Evolutionary conservation across 2,888 invertebrate species (phyloP).

Genomic region (Mylabris sibirica): DNA sequence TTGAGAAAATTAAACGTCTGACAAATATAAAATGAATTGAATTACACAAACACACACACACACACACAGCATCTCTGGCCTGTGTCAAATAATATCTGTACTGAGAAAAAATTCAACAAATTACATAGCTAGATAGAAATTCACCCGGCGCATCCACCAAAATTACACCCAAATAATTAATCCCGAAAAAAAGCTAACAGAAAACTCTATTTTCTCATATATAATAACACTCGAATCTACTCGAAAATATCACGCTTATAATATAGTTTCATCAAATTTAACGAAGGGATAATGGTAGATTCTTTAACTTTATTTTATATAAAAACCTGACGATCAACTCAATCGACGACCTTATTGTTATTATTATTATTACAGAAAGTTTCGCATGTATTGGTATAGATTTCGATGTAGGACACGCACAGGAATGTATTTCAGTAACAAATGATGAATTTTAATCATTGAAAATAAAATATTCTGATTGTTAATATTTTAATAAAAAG

Average conservation of each 20-base stretch:
- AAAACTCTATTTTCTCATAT: neutral
- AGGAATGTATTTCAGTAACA: neutral
- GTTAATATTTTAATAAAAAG: neutral
- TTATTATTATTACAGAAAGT: neutral
- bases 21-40: no score
- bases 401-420: neutral
- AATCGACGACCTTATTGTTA: neutral
- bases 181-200: neutral
- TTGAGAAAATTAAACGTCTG: neutral
- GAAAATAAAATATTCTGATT: neutral
- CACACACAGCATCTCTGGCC: neutral
- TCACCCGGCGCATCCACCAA: slow-evolving; percentile 10
- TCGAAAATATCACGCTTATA: neutral
- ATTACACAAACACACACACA: no score
- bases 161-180: neutral
- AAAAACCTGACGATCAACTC: neutral
- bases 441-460: neutral
- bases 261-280: neutral
- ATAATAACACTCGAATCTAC: neutral
- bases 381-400: neutral
- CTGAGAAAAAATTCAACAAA: neutral
- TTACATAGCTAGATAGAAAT: neutral
- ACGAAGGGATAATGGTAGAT: neutral
- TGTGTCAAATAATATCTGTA: neutral
- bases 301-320: neutral